A percentile compares a stretch with the other conserved stretches of the same genome.
Evolutionary conservation across 2,797 vertebrate species (phyloP).

Genomic region (Poecilia picta): DNA sequence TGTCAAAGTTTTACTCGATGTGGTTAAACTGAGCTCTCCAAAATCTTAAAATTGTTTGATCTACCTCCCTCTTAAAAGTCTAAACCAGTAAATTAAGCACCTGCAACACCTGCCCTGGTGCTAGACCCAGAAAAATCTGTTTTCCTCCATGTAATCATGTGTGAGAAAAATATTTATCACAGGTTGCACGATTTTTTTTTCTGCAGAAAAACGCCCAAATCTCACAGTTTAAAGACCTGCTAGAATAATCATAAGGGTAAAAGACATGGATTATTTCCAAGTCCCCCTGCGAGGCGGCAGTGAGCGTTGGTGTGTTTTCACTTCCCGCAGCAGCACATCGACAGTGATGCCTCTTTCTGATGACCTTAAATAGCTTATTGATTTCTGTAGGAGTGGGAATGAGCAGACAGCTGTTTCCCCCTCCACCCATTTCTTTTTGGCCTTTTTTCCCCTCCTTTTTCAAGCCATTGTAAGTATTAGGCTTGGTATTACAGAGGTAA

Average conservation of each 20-base stretch:
- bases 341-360: conserved; percentile 54
- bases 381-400: conserved; percentile 65
- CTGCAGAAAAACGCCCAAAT: neutral
- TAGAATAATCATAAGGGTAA: conserved; percentile 11
- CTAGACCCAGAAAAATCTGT: neutral
- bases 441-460: conserved; percentile 26
- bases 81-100: neutral
- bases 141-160: conserved; percentile 1
- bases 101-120: neutral
- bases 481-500: conserved; percentile 56
- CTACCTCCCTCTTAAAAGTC: neutral
- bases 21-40: neutral
- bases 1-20: neutral
- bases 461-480: conserved; percentile 50
- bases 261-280: conserved; percentile 15
- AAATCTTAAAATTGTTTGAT: neutral
- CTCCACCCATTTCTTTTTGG: conserved; percentile 36
- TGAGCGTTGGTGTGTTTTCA: conserved; percentile 27
- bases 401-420: conserved; percentile 43
- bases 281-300: conserved; percentile 16
- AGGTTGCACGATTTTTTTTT: neutral
- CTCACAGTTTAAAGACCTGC: conserved; percentile 13
- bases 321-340: conserved; percentile 31
- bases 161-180: conserved; percentile 5
- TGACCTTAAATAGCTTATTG: conserved; percentile 79